These are phyloP conservation scores for Chiloscyllium plagiosum DNA, from an alignment of 2,113 vertebrate species.

Conservation along the genomic window DNA sequence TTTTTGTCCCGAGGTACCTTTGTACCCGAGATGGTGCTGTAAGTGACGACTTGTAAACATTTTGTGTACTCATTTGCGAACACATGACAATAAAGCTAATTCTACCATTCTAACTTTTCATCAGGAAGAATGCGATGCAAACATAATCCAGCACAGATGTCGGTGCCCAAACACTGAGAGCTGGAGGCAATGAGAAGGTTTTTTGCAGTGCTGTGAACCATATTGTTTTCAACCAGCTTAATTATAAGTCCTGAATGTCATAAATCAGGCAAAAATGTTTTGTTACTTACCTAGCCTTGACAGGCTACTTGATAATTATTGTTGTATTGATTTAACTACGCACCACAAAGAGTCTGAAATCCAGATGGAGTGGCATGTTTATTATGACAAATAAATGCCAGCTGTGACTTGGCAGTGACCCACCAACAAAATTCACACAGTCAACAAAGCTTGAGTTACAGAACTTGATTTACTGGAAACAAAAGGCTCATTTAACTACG, in stretches of 20 bases:
- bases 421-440: neutral
- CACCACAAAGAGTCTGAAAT: neutral
- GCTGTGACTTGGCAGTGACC: conserved; percentile 3
- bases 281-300: neutral
- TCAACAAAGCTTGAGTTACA: neutral
- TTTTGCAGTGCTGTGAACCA: neutral
- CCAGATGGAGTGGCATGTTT: neutral
- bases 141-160: neutral
- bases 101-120: too few relatives aligned
- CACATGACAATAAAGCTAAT: too few relatives aligned
- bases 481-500: conserved; percentile 14
- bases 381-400: neutral
- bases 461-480: neutral
- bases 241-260: neutral
- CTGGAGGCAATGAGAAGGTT: neutral
- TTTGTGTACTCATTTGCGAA: too few relatives aligned
- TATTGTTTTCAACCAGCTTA: neutral
- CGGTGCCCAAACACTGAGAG: neutral
- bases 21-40: too few relatives aligned
- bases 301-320: conserved; percentile 20
- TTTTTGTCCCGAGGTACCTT: too few relatives aligned
- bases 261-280: neutral
- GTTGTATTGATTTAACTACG: neutral
- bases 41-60: too few relatives aligned
- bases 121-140: neutral